These are phyloP conservation scores for Neotoxoptera formosana DNA, from an alignment of 1,140 invertebrate species.

Conservation along the genomic window DNA sequence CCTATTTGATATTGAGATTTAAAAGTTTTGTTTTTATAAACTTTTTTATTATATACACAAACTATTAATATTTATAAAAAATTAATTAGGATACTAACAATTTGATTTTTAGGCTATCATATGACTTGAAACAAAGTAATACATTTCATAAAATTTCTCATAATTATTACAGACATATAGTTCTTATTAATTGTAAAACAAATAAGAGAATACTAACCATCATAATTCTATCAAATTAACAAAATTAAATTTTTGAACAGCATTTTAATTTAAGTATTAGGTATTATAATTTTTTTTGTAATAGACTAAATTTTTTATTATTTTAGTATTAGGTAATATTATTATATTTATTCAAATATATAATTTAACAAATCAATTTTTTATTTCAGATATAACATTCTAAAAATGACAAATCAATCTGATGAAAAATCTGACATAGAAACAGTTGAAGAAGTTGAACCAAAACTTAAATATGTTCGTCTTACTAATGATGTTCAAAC, in stretches of 20 bases:
- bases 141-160: background rate
- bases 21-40: background rate
- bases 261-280: background rate
- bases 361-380: background rate
- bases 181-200: background rate
- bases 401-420: slow-evolving; percentile 44
- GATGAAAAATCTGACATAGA: slow-evolving; percentile 59
- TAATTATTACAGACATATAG: background rate
- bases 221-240: background rate
- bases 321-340: background rate
- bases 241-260: background rate
- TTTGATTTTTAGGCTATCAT: background rate
- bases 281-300: background rate
- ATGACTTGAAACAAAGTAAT: background rate
- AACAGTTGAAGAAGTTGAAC: slow-evolving; percentile 77
- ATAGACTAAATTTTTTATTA: background rate
- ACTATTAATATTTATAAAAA: background rate
- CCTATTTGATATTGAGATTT: background rate
- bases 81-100: background rate
- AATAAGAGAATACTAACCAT: background rate
- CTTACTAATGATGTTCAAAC: slow-evolving; percentile 85
- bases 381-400: slow-evolving; percentile 10
- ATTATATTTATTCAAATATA: background rate
- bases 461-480: slow-evolving; percentile 90
- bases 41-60: background rate